Base-by-base conservation (phyloP, 2,888 invertebrate genomes). In the Sclerodermus sp. region DNA sequence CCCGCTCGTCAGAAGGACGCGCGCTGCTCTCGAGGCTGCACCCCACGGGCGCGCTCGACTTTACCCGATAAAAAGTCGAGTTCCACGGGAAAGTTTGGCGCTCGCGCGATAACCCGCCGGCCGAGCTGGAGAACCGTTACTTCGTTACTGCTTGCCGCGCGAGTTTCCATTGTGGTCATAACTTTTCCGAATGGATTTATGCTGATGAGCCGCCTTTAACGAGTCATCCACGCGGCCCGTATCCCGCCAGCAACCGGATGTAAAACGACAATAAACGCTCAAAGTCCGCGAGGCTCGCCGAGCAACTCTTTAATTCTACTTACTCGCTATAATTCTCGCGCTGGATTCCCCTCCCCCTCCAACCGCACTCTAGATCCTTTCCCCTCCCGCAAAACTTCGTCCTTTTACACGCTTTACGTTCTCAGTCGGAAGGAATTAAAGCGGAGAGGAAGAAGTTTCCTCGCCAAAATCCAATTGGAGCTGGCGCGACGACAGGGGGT, bases 121-220 rank as follows among this genome's bases (percentile, higher is more conserved):
- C 1, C 18, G 10, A 14, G 38, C 43, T 14, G n/a, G 42, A 54
- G 44, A 44, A 39, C 5, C 36, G 30, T 50, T 50, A 52, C 47
- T 52, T 38, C 36, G 38, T 51, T 52, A 44, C 41, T 23, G 8
- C 37, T 37, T 10, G 30, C n/a, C 17, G 10, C 17, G 10, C 16
- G 29, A 44, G 44, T 45, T 57, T 52, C 36, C 44, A 51, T 47
- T 47, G 42, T 39, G 40, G 39, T 34, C 14, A 49, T 54, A 60
- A 57, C 49, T 57, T 57, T 60, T 47, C 43, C 14, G 37, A 61
- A 61, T 50, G 47, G 55, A 57, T 60, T 60, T 57, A 57, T 55
- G 55, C 47, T 57, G 50, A 60, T 54, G 36, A 47, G 37, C 17
- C 36, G 9, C 38, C 34, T 44, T 38, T 50, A 55, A 55, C 49